Percentiles rank a stretch among this genome's conserved stretches.
These are phyloP conservation scores for Theretra japonica DNA, from an alignment of 2,888 invertebrate species.

Conservation along the genomic window DNA sequence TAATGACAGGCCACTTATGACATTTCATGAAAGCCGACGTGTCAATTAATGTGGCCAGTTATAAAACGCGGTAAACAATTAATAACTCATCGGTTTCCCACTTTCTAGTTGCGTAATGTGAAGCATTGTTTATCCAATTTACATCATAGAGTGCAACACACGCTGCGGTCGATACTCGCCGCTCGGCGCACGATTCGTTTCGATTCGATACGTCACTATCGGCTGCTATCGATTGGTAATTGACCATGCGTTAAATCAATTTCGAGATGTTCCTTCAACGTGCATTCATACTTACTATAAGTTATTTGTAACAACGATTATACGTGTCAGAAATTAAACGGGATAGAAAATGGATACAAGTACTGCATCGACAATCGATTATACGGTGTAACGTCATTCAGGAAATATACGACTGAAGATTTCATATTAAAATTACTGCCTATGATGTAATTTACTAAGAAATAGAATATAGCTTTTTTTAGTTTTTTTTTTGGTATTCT, in stretches of 20 bases:
- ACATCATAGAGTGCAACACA: constrained; percentile 59
- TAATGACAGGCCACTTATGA: not conserved
- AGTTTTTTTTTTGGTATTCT: too few relatives aligned
- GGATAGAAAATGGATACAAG: not conserved
- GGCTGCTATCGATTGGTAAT: constrained; percentile 26
- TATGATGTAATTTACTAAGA: too few relatives aligned
- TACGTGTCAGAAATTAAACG: not conserved
- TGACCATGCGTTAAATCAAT: constrained; percentile 30
- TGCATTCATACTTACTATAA: constrained; percentile 20
- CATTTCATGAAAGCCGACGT: constrained; percentile 24
- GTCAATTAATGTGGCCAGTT: constrained; percentile 39
- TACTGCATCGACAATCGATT: not conserved
- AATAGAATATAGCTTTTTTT: too few relatives aligned
- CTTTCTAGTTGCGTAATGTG: constrained; percentile 72
- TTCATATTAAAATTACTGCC: too few relatives aligned
- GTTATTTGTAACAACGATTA: constrained; percentile 6
- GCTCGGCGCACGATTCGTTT: constrained; percentile 41
- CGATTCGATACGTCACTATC: constrained; percentile 40
- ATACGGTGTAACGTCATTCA: not conserved
- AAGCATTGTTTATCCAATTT: constrained; percentile 67
- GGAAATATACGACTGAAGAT: too few relatives aligned
- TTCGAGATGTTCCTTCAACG: constrained; percentile 20
- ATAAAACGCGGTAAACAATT: constrained; percentile 59
- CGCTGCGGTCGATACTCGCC: constrained; percentile 32
- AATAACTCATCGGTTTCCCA: constrained; percentile 65